phyloP scores from a whole-genome alignment of 64 coral and sea anemone species.

The Stichodactyla mertensii region DNA sequence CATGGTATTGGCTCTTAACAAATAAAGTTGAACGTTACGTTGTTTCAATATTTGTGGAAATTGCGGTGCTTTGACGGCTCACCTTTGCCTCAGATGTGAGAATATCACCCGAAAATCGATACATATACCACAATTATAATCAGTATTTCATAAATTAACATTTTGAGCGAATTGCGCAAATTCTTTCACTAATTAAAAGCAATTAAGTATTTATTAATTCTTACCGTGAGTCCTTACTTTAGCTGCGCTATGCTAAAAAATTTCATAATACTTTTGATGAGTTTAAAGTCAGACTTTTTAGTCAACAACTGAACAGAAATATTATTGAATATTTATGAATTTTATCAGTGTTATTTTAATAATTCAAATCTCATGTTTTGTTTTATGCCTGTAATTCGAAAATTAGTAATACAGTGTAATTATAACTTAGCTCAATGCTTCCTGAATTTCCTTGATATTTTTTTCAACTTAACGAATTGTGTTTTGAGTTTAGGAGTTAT shows the following conservation, averaged over 20 bases:
- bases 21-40: background rate
- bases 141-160: background rate
- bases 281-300: background rate
- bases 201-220: background rate
- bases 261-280: background rate
- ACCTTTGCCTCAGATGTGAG: background rate
- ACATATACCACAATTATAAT: background rate
- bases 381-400: too few relatives aligned
- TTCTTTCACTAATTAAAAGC: background rate
- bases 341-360: too few relatives aligned
- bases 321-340: background rate
- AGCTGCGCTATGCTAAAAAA: background rate
- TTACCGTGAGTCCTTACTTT: background rate
- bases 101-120: background rate
- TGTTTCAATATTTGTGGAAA: background rate
- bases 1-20: background rate
- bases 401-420: too few relatives aligned
- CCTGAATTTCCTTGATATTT: too few relatives aligned
- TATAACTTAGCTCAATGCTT: too few relatives aligned
- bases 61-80: background rate
- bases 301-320: too few relatives aligned
- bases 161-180: background rate
- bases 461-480: too few relatives aligned
- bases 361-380: too few relatives aligned
- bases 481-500: too few relatives aligned